Conservation (phyloP, 2,888 invertebrate species). For the Philhelius pedissequus region DNA sequence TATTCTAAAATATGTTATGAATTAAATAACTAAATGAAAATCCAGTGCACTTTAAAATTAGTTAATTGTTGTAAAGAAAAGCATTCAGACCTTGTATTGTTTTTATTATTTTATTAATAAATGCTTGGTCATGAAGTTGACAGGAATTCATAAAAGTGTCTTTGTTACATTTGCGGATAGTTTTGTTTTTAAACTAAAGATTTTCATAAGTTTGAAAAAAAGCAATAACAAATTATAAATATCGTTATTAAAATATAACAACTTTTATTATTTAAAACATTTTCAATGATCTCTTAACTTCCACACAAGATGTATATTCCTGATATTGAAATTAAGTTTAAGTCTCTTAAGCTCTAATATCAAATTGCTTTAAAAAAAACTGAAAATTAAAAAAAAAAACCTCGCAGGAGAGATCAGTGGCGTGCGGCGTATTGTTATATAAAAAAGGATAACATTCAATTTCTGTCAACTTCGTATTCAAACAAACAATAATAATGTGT, state of each 20-base stretch:
- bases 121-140: constrained; percentile 4
- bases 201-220: background rate
- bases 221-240: background rate
- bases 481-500: background rate
- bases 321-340: constrained; percentile 15
- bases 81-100: background rate
- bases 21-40: constrained; percentile 5
- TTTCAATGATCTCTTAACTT: constrained; percentile 22
- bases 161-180: background rate
- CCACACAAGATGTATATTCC: background rate
- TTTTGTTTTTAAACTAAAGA: background rate
- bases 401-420: constrained; percentile 5
- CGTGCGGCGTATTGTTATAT: background rate
- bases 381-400: background rate
- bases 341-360: background rate
- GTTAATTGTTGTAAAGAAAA: background rate
- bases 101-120: background rate
- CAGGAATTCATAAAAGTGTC: background rate
- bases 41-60: constrained; percentile 49
- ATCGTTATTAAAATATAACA: background rate
- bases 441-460: background rate
- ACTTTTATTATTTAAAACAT: background rate
- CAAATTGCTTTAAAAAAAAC: background rate
- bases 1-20: constrained; percentile 25
- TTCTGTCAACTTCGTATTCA: constrained; percentile 20